phyloP scores from a whole-genome alignment of 2,797 vertebrate species.

The Austrolebias charrua region DNA sequence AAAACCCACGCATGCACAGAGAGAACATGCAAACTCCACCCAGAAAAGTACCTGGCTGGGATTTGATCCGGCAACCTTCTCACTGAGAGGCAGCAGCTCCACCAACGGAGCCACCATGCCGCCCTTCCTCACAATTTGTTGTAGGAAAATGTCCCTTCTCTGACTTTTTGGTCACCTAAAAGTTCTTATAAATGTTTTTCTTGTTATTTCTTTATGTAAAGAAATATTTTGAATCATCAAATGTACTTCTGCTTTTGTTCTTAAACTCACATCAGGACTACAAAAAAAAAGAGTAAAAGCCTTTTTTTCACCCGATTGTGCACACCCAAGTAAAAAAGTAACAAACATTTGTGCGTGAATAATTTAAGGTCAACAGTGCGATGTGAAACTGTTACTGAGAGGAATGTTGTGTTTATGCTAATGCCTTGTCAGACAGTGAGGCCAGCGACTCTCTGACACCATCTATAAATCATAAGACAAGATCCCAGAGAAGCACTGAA shows the following conservation, averaged over 20 bases:
- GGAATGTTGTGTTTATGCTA: constrained; percentile 80
- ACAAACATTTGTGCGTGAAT: constrained; percentile 77
- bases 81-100: too few species aligned
- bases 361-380: constrained; percentile 77
- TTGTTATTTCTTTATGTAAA: background rate
- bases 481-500: constrained; percentile 52
- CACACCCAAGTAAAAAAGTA: constrained; percentile 52
- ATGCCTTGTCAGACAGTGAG: constrained; percentile 75
- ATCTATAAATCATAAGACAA: constrained; percentile 78
- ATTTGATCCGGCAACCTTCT: too few species aligned
- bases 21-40: too few species aligned
- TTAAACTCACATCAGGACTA: background rate
- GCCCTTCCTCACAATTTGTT: too few species aligned
- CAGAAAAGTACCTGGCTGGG: too few species aligned
- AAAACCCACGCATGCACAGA: too few species aligned
- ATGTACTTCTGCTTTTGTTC: background rate
- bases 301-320: constrained; percentile 10
- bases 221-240: background rate
- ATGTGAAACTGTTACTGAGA: constrained; percentile 74
- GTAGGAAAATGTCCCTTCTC: background rate
- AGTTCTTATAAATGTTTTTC: too few species aligned
- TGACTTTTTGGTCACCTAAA: background rate
- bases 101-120: too few species aligned
- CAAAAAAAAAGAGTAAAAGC: constrained; percentile 17
- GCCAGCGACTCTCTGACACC: constrained; percentile 67